Evolutionary conservation across 2,888 invertebrate species (phyloP).

Genomic region (Sicus ferrugineus): DNA sequence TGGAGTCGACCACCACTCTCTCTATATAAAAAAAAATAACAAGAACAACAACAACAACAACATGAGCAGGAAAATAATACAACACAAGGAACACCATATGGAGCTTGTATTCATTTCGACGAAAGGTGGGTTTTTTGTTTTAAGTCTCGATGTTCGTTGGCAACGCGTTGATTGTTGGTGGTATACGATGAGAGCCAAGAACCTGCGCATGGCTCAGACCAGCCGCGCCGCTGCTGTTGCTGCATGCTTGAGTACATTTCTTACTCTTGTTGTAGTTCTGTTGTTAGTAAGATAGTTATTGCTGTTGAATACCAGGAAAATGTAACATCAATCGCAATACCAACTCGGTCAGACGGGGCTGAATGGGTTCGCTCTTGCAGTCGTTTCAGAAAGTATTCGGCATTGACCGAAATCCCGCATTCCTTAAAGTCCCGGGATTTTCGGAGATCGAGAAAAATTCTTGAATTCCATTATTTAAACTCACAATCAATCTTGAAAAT

Average conservation of each 20-base stretch:
- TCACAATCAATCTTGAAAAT: no score
- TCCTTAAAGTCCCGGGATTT: no score
- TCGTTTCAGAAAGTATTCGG: neutral
- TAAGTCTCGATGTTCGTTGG: neutral
- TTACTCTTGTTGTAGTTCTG: neutral
- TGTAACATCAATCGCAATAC: neutral
- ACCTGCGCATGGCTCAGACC: slow-evolving; percentile 1
- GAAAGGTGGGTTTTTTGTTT: neutral
- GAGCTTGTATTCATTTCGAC: neutral
- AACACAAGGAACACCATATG: slow-evolving; percentile 4
- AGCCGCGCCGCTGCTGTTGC: neutral
- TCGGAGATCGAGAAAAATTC: no score
- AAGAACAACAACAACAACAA: neutral
- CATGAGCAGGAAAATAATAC: neutral
- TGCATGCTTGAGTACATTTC: slow-evolving; percentile 21
- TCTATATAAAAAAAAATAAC: slow-evolving; percentile 6
- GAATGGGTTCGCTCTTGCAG: neutral
- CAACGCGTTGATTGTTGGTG: neutral
- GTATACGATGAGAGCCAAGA: neutral
- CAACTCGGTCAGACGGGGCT: neutral
- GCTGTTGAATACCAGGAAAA: neutral
- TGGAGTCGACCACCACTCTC: neutral
- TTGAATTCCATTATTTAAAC: no score
- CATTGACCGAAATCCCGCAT: no score
- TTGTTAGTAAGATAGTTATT: neutral